These are phyloP conservation scores for Vannuccia rotundouncinata DNA, from an alignment of 2,888 invertebrate genomes.

Conservation along the genomic window DNA sequence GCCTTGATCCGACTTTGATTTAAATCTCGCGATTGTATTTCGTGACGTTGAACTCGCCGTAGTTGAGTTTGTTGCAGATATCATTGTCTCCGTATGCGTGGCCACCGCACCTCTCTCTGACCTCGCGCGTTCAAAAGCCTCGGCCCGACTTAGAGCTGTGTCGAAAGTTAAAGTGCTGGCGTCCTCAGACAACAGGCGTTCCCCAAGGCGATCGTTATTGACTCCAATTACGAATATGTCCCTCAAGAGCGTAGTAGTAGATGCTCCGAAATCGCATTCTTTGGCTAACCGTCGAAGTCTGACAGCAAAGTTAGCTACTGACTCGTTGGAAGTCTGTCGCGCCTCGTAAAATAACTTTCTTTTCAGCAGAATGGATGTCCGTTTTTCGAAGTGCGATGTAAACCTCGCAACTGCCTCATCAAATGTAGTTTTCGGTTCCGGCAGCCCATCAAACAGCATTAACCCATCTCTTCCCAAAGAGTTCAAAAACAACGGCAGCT, in stretches of 20 bases:
- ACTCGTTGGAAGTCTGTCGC: not conserved
- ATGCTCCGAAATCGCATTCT: not conserved
- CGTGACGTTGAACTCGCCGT: too few relatives aligned
- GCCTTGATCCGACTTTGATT: too few relatives aligned
- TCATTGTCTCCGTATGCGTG: too few relatives aligned
- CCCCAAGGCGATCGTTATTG: not conserved
- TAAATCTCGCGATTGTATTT: too few relatives aligned
- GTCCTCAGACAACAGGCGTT: not conserved
- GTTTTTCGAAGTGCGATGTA: not conserved
- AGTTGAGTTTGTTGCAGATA: too few relatives aligned
- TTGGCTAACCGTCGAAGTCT: not conserved
- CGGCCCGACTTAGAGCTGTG: not conserved
- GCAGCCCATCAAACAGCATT: not conserved
- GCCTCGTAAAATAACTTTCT: not conserved
- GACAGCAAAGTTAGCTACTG: not conserved
- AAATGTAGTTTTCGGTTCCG: conserved; percentile 4
- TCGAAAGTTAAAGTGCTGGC: not conserved
- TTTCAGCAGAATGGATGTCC: not conserved
- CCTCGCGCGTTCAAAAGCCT: not conserved
- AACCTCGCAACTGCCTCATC: too few relatives aligned
- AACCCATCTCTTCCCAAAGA: conserved; percentile 1
- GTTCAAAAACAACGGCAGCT: conserved; percentile 12
- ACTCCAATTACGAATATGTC: not conserved
- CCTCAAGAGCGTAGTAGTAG: not conserved
- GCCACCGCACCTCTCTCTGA: too few relatives aligned